Percentiles rank a stretch among this genome's conserved stretches.
Conservation (phyloP, 2,888 invertebrate species). For the Drosophila subsilvestris region DNA sequence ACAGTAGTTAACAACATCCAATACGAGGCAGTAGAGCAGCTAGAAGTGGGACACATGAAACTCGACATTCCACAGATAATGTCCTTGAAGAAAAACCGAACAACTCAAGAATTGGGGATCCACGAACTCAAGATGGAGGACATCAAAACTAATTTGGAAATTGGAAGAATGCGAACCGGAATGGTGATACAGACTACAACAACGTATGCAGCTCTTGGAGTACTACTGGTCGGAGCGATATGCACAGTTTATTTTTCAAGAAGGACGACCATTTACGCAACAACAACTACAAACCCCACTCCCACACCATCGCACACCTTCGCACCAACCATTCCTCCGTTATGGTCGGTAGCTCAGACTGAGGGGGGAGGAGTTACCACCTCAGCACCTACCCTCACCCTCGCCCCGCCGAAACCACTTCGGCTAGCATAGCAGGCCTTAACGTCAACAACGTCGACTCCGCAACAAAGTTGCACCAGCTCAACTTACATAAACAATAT, state of each 20-base stretch:
- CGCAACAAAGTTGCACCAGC: too few relatives aligned
- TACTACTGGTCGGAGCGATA: background rate
- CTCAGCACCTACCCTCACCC: too few relatives aligned
- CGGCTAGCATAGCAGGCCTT: too few relatives aligned
- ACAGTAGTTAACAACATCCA: background rate
- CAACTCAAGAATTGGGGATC: conserved; percentile 8
- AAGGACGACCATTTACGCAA: conserved; percentile 3
- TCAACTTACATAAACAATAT: too few relatives aligned
- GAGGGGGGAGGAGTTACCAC: too few relatives aligned
- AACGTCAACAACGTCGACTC: too few relatives aligned
- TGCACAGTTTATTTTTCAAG: background rate
- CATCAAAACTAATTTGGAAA: conserved; percentile 1
- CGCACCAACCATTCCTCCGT: background rate
- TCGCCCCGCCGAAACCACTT: too few relatives aligned
- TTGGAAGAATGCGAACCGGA: background rate
- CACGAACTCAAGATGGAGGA: conserved; percentile 3
- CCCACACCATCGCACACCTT: conserved; percentile 2
- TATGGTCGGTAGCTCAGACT: conserved; percentile 9
- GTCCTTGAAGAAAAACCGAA: background rate
- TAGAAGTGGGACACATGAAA: background rate
- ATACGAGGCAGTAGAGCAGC: background rate
- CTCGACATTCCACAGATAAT: background rate
- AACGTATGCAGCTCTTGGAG: background rate
- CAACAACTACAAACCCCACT: background rate
- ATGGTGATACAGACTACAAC: too few relatives aligned